Evolutionary conservation across 2,797 vertebrate species (phyloP).

Genomic region (Poecile montanus): DNA sequence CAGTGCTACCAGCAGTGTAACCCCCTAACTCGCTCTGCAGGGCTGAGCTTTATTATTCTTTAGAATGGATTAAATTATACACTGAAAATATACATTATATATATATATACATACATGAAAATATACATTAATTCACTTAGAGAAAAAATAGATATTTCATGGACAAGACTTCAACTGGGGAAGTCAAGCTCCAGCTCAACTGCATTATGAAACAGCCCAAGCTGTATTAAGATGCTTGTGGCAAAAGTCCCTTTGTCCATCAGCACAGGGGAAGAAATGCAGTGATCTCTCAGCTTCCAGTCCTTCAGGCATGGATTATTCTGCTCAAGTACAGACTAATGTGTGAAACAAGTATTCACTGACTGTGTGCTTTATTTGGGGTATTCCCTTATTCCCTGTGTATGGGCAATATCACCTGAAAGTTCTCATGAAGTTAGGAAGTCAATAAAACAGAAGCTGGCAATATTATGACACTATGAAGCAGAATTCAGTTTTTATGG

Average conservation of each 20-base stretch:
- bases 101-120: not conserved
- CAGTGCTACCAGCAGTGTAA: not conserved
- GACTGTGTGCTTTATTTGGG: not conserved
- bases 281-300: not conserved
- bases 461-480: not conserved
- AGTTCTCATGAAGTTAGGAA: not conserved
- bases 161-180: not conserved
- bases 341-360: not conserved
- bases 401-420: not conserved
- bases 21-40: not conserved
- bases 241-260: not conserved
- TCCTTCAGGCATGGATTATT: not conserved
- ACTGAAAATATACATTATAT: not conserved
- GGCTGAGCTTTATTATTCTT: not conserved
- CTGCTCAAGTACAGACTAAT: not conserved
- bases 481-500: not conserved
- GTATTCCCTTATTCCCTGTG: not conserved
- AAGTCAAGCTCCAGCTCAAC: not conserved
- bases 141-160: not conserved
- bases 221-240: not conserved
- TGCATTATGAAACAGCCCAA: not conserved
- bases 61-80: not conserved
- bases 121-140: not conserved
- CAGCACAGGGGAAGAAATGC: not conserved
- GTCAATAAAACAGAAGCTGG: not conserved